These are phyloP conservation scores for Xenops minutus DNA, from an alignment of 2,797 vertebrate genomes.

Conservation along the genomic window DNA sequence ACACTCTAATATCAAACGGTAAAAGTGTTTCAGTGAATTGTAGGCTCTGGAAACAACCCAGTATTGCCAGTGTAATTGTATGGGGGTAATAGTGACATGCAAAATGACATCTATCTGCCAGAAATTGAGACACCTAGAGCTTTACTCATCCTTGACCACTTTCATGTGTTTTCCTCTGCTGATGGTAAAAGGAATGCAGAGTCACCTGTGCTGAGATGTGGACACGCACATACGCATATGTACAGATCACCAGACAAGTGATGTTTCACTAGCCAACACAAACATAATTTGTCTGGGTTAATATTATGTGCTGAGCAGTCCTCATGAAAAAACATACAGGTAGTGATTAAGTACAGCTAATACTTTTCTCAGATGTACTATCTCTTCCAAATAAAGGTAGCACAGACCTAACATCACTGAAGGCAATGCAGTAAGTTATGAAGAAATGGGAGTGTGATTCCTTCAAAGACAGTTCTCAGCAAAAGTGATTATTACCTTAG, in stretches of 20 bases:
- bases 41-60: neutral
- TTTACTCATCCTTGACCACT: neutral
- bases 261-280: neutral
- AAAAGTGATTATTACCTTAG: neutral
- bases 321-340: neutral
- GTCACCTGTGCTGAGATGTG: neutral
- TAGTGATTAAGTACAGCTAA: neutral
- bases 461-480: neutral
- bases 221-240: rapidly evolving
- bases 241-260: neutral
- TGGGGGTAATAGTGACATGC: rapidly evolving
- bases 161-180: neutral
- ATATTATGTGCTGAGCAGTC: neutral
- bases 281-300: neutral
- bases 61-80: neutral
- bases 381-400: neutral
- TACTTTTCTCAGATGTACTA: neutral
- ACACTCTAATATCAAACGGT: no score
- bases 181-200: neutral
- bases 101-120: neutral
- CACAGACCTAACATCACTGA: neutral
- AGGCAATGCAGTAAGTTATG: neutral
- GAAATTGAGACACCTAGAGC: neutral
- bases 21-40: neutral
- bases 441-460: neutral